phyloP scores from a whole-genome alignment of 2,888 invertebrate species.

The Mesodorylaimus sp. region DNA sequence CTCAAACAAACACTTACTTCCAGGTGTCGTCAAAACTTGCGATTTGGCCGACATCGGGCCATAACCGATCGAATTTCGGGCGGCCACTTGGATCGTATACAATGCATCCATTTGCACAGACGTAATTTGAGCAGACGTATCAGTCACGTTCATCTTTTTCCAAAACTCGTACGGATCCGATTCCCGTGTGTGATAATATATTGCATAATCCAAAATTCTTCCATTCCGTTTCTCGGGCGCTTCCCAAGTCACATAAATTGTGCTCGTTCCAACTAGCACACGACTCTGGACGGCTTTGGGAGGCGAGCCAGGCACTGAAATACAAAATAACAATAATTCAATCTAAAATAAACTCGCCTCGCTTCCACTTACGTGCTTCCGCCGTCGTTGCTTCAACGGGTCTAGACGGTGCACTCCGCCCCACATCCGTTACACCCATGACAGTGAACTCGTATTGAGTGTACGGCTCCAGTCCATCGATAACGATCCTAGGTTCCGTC shows the following conservation, averaged over 20 bases:
- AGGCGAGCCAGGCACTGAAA: slow-evolving; percentile 76
- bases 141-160: slow-evolving; percentile 69
- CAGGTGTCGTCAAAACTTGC: slow-evolving; percentile 93
- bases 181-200: slow-evolving; percentile 48
- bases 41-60: slow-evolving; percentile 87
- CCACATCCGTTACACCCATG: slow-evolving; percentile 80
- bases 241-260: slow-evolving; percentile 96
- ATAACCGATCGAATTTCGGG: slow-evolving; percentile 77
- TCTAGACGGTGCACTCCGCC: slow-evolving; percentile 67
- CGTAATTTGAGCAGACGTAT: slow-evolving; percentile 80
- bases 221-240: slow-evolving; percentile 93
- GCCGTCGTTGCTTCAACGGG: slow-evolving; percentile 81
- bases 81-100: slow-evolving; percentile 81
- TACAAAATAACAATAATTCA: slow-evolving; percentile 8
- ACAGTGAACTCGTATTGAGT: slow-evolving; percentile 92
- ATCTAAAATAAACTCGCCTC: not conserved
- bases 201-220: slow-evolving; percentile 89
- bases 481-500: slow-evolving; percentile 50
- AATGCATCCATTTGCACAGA: slow-evolving; percentile 75
- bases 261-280: slow-evolving; percentile 76
- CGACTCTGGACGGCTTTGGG: slow-evolving; percentile 82
- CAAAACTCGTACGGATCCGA: slow-evolving; percentile 55
- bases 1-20: slow-evolving; percentile 37
- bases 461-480: slow-evolving; percentile 65
- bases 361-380: slow-evolving; percentile 56